Base-by-base conservation (phyloP, 1,140 invertebrate species). In the Aleiodes sp. region DNA sequence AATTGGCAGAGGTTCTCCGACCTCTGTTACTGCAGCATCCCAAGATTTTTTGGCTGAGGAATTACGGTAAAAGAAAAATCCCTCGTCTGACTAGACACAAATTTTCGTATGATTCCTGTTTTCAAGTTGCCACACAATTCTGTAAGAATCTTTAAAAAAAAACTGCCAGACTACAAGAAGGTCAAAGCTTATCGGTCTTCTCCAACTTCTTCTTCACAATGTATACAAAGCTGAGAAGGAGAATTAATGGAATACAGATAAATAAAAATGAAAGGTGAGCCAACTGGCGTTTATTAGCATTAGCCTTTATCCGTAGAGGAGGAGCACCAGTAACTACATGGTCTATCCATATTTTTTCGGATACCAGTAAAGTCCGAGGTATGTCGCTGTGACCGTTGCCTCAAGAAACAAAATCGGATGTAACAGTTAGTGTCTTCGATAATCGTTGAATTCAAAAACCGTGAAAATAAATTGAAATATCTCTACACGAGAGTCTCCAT, bases 261-360 rank as follows among this genome's bases (percentile, higher is more conserved):
- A 43, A 21, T 19, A 10, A 68, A 37, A 35, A 56, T 33, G 24
- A 56, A 28, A 14, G 37, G 16, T 29, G 24, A 39, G 56, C 41
- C 61, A 71, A 65, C 71, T 61, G 65, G 75, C 63, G 78, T 59
- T 82, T 83, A 84, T 83, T 84, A 79, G 78, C 79, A 77, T 79
- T 80, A 77, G 73, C 73, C 74, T 73, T 84, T 84, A 84, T 83
- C 79, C 79, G 39, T n/a, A 16, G 39, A 35, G 8, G 9, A 4
- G n/a, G 28, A 31, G 56, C 12, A n/a, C 12, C 12, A 31, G 77
- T 77, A 74, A 72, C 76, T 72, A 75, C 73, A 73, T 81, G 78
- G n/a, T n/a, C n/a, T n/a, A n/a, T n/a, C n/a, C 6, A 52, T 52
- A 52, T 52, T 21, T 52, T 52, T n/a, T n/a, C n/a, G 19, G 16